Conservation (phyloP, 1,140 invertebrate genomes). For the Vanessa atalanta region DNA sequence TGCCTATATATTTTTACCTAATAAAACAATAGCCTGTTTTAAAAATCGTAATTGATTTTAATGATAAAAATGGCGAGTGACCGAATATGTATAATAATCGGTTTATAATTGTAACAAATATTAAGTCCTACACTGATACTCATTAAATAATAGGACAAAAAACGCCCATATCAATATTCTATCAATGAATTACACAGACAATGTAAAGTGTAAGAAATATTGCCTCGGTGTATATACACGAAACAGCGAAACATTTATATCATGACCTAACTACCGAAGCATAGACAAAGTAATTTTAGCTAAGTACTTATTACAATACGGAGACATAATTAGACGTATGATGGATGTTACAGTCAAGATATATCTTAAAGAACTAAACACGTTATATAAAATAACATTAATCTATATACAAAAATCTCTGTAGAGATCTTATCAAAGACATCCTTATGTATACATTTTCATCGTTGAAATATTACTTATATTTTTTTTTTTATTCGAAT, state of each 20-base stretch:
- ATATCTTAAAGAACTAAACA: constrained; percentile 35
- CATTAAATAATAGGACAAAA: no score
- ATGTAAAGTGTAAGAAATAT: neutral
- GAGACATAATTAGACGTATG: constrained; percentile 53
- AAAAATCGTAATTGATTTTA: no score
- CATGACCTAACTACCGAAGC: no score
- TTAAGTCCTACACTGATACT: no score
- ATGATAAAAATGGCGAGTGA: no score
- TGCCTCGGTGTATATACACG: neutral
- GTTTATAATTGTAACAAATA: no score
- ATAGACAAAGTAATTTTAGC: neutral
- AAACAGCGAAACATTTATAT: neutral
- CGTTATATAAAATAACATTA: constrained; percentile 34
- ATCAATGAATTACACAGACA: no score
- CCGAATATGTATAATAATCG: no score
- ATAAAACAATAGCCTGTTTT: no score
- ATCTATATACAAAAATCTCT: constrained; percentile 53
- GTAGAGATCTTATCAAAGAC: constrained; percentile 45
- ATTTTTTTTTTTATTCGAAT: neutral
- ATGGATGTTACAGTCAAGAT: constrained; percentile 49
- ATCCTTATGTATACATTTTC: neutral
- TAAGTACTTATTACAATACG: constrained; percentile 17
- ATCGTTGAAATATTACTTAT: neutral
- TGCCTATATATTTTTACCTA: no score
- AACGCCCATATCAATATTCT: no score